Evolutionary conservation across 2,113 vertebrate genomes (phyloP).

Genomic region (Pelmatolapia mariae): DNA sequence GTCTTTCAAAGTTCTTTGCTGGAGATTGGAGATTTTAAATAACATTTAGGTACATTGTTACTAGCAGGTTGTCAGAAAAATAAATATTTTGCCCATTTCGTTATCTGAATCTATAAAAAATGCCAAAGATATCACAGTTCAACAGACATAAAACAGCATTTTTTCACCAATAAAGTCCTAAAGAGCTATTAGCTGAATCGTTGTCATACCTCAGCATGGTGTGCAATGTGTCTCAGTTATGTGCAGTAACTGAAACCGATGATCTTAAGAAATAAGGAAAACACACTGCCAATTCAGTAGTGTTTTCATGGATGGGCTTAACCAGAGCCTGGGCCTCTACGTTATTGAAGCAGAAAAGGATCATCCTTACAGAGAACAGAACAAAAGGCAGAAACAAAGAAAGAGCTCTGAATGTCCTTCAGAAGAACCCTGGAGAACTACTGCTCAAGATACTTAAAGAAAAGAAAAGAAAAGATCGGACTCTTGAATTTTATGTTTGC

Average conservation of each 20-base stretch:
- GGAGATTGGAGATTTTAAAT: not conserved
- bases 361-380: fast-evolving
- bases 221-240: not conserved
- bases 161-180: not conserved
- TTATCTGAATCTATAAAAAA: not conserved
- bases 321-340: not conserved
- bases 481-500: not conserved
- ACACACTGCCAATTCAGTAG: not conserved
- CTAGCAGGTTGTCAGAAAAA: not conserved
- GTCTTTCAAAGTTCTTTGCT: not conserved
- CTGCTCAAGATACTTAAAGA: not conserved
- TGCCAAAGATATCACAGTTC: not conserved
- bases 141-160: not conserved
- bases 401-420: fast-evolving
- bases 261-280: not conserved
- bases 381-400: not conserved
- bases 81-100: not conserved
- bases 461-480: not conserved
- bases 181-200: not conserved
- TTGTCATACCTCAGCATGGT: not conserved
- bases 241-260: fast-evolving
- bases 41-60: not conserved
- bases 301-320: not conserved
- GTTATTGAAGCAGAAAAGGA: fast-evolving
- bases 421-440: not conserved